Evolutionary conservation across 1,140 invertebrate species (phyloP).

Genomic region (Drosophila chauvacae): DNA sequence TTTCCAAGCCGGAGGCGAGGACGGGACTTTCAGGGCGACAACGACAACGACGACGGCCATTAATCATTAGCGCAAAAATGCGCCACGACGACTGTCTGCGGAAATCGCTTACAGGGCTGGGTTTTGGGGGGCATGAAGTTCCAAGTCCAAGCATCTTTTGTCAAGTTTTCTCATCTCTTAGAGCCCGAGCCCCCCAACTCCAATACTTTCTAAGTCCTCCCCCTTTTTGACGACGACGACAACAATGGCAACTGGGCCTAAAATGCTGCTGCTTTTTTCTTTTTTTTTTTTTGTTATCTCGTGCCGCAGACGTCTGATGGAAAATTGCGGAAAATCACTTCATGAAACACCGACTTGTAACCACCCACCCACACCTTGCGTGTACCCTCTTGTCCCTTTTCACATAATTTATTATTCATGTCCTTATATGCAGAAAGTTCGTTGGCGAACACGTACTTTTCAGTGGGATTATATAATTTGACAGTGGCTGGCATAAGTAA

Average conservation of each 20-base stretch:
- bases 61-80: conserved; percentile 79
- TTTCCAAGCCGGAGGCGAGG: conserved; percentile 56
- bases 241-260: conserved; percentile 67
- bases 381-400: conserved; percentile 22
- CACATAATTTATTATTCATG: conserved; percentile 79
- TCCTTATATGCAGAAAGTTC: conserved; percentile 60
- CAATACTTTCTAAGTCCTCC: neutral
- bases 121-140: neutral
- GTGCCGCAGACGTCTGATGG: conserved; percentile 72
- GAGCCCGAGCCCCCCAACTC: neutral
- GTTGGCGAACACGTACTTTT: conserved; percentile 51
- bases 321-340: conserved; percentile 80
- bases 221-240: conserved; percentile 21
- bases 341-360: conserved; percentile 62
- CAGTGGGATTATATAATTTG: conserved; percentile 70
- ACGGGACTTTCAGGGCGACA: conserved; percentile 36
- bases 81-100: conserved; percentile 50
- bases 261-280: conserved; percentile 30
- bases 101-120: conserved; percentile 7
- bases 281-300: conserved; percentile 45
- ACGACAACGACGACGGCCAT: conserved; percentile 58
- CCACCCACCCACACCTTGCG: conserved; percentile 9
- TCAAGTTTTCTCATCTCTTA: conserved; percentile 37
- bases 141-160: conserved; percentile 49
- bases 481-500: conserved; percentile 69